Conservation (phyloP, 2,888 invertebrate species). For the Dolomedes plantarius region DNA sequence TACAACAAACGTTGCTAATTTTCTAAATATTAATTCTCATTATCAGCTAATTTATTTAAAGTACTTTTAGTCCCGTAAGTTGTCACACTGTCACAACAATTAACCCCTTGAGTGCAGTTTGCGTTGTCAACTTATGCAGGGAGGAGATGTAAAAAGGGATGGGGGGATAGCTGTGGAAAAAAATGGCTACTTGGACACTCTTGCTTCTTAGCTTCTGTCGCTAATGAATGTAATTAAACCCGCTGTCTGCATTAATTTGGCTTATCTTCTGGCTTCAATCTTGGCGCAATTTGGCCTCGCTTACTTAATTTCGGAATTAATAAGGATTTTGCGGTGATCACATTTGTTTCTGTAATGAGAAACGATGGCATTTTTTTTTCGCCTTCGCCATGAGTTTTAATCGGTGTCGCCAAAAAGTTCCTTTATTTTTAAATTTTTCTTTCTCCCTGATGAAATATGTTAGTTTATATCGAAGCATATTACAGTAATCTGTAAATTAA, state of each 20-base stretch:
- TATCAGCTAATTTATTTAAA: slow-evolving; percentile 71
- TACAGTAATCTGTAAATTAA: background rate
- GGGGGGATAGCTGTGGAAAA: slow-evolving; percentile 17
- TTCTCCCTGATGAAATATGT: background rate
- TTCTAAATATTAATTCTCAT: slow-evolving; percentile 71
- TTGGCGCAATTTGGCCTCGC: slow-evolving; percentile 39
- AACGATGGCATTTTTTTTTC: slow-evolving; percentile 10
- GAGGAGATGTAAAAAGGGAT: background rate
- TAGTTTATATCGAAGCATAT: background rate
- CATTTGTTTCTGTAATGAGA: slow-evolving; percentile 53
- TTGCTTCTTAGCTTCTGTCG: slow-evolving; percentile 49
- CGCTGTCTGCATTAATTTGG: slow-evolving; percentile 68
- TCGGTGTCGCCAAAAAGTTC: background rate
- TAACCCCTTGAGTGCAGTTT: slow-evolving; percentile 68
- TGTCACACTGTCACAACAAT: slow-evolving; percentile 68
- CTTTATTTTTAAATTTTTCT: background rate
- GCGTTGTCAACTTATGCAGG: slow-evolving; percentile 42
- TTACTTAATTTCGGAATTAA: slow-evolving; percentile 68
- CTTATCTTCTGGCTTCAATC: slow-evolving; percentile 67
- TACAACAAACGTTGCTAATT: slow-evolving; percentile 57
- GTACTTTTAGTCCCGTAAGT: slow-evolving; percentile 61
- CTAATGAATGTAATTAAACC: slow-evolving; percentile 70
- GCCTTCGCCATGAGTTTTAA: background rate
- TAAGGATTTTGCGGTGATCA: slow-evolving; percentile 58
- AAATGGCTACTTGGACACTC: slow-evolving; percentile 57